Base-by-base conservation (phyloP, 2,888 invertebrate species). In the Anarsia innoxiella region DNA sequence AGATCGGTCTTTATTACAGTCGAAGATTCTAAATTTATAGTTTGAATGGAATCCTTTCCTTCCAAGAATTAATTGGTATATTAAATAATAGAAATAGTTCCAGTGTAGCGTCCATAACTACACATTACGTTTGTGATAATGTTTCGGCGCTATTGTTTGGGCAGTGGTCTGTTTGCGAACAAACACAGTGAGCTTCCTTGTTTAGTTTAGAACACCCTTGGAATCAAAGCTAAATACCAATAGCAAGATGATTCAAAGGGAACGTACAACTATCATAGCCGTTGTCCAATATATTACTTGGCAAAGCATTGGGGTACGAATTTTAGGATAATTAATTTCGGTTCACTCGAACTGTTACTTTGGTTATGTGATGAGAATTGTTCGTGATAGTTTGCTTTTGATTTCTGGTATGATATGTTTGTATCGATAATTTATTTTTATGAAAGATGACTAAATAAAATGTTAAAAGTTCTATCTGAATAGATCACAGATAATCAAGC, bases 181-280 rank as follows among this genome's bases (percentile, higher is more conserved):
- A 45, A 45, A 41, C 45, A 42, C 16, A 12, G 32, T 29, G 13
- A 32, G 42, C 27, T 36, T 42, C 41, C 36, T 37, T 43, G 42
- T 39, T 42, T 37, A 36, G 42, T 36, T 37, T 26, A 23, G 29
- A 37, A 33, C 35, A 37, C 37, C 28, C 31, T 23, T 14, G 31
- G 27, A 37, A 33, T 41, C 39, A 36, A 37, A 37, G 39, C 40
- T 34, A 33, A 36, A 16, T 28, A 37, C 34, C 31, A 35, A 39
- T 32, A 28, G 10, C 25, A 26, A 12, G 11, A 23, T 30, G 31
- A 16, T 25, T 29, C n/a, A 36, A 33, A 31, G 23, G 27, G n/a
- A 19, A 5, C 19, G 19, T 19, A 3, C 8, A 19, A 19, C 19
- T 19, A 19, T 19, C 19, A 8, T 8, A 19, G 3, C 19, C 8